phyloP scores from a whole-genome alignment of 2,888 invertebrate genomes.

The Seira musarum region DNA sequence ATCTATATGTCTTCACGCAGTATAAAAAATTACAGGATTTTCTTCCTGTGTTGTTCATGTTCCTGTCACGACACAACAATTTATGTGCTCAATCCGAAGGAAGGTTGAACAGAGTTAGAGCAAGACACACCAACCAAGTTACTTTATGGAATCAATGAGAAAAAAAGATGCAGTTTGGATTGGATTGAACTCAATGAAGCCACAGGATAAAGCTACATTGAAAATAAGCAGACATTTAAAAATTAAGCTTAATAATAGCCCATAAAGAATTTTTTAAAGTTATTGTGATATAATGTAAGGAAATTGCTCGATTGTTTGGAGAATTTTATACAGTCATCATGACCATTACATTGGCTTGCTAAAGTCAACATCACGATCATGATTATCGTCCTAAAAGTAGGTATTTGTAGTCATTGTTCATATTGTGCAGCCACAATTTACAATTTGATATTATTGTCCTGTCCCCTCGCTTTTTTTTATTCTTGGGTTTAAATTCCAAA shows the following conservation, averaged over 20 bases:
- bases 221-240: too few species aligned
- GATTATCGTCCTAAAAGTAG: too few species aligned
- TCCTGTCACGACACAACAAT: constrained; percentile 33
- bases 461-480: neutral
- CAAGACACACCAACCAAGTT: too few species aligned
- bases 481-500: too few species aligned
- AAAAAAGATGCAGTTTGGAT: too few species aligned
- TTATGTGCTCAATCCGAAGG: constrained; percentile 33
- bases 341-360: neutral
- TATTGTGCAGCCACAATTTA: neutral
- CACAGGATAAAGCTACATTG: too few species aligned
- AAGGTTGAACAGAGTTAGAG: too few species aligned
- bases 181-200: too few species aligned
- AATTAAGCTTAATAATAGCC: constrained; percentile 13
- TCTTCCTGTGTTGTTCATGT: constrained; percentile 21
- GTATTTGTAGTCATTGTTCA: constrained; percentile 18
- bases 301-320: constrained; percentile 29
- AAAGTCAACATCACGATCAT: too few species aligned
- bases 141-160: too few species aligned
- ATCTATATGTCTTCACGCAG: too few species aligned
- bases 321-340: constrained; percentile 34
- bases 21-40: constrained; percentile 15
- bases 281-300: neutral
- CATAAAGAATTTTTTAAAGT: constrained; percentile 12
- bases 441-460: constrained; percentile 13